Percentiles rank a stretch among this genome's conserved stretches.
These are phyloP conservation scores for Caretta caretta DNA, from an alignment of 2,113 vertebrate genomes.

Conservation along the genomic window DNA sequence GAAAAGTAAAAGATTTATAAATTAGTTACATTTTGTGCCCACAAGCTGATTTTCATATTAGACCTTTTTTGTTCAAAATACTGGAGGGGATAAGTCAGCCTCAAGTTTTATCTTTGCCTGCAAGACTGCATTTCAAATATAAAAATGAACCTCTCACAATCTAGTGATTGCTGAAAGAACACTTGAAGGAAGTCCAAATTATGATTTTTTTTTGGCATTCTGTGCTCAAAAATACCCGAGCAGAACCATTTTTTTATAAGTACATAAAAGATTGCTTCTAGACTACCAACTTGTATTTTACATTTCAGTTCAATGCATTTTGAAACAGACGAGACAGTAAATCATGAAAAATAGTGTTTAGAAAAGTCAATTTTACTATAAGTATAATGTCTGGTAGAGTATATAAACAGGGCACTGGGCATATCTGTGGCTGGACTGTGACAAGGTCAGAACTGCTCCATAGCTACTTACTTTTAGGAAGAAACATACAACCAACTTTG, in stretches of 20 bases:
- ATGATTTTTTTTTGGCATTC: not conserved
- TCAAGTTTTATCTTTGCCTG: conserved; percentile 16
- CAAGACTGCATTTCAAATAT: conserved; percentile 20
- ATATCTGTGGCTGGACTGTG: not conserved
- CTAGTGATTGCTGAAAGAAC: conserved; percentile 40
- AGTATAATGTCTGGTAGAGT: not conserved
- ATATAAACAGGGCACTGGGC: not conserved
- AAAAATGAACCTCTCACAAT: conserved; percentile 49
- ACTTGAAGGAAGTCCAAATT: conserved; percentile 35
- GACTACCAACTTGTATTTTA: conserved; percentile 20
- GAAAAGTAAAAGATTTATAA: not conserved
- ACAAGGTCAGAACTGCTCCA: not conserved
- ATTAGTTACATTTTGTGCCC: conserved; percentile 31
- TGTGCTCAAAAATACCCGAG: conserved; percentile 3
- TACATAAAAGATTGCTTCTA: conserved; percentile 49
- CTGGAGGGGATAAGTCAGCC: conserved; percentile 21
- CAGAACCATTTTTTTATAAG: not conserved
- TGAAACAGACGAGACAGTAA: conserved; percentile 68
- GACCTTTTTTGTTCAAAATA: conserved; percentile 31
- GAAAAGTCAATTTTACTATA: conserved; percentile 39
- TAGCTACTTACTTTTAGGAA: not conserved
- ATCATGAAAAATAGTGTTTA: conserved; percentile 60
- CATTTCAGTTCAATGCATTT: conserved; percentile 71
- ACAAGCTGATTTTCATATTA: conserved; percentile 46
- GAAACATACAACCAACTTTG: not conserved